A percentile compares a stretch with the other conserved stretches of the same genome.
phyloP scores from a whole-genome alignment of 2,797 vertebrate species.

The Decapterus maruadsi region DNA sequence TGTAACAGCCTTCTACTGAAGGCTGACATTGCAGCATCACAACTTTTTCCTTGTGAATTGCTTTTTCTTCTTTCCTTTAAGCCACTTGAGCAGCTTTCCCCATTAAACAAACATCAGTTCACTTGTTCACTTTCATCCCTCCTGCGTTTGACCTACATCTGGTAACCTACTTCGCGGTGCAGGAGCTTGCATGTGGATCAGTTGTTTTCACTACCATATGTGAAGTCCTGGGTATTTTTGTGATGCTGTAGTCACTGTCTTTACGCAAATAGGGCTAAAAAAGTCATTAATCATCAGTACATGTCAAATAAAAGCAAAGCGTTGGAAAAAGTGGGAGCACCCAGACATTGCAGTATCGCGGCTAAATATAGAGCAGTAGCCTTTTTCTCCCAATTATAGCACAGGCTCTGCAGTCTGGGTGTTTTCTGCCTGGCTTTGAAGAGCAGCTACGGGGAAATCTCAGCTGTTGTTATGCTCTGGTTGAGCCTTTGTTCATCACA shows the following conservation, averaged over 20 bases:
- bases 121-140: slow-evolving; percentile 53
- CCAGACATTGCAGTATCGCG: slow-evolving; percentile 78
- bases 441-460: slow-evolving; percentile 31
- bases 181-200: slow-evolving; percentile 41
- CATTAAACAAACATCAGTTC: slow-evolving; percentile 67
- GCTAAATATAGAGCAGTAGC: slow-evolving; percentile 81
- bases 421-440: slow-evolving; percentile 67
- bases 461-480: slow-evolving; percentile 4
- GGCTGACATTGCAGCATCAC: background rate
- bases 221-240: slow-evolving; percentile 40
- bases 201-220: slow-evolving; percentile 38
- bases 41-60: slow-evolving; percentile 7
- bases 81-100: slow-evolving; percentile 44
- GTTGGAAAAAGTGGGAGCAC: slow-evolving; percentile 67
- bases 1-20: slow-evolving; percentile 34
- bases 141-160: slow-evolving; percentile 83
- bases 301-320: slow-evolving; percentile 51
- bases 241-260: slow-evolving; percentile 21
- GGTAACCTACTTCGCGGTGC: slow-evolving; percentile 76
- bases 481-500: background rate
- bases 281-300: slow-evolving; percentile 50
- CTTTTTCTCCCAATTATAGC: slow-evolving; percentile 73
- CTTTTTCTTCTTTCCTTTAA: slow-evolving; percentile 2
- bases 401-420: slow-evolving; percentile 75
- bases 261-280: slow-evolving; percentile 30